Percentiles rank a stretch among this genome's conserved stretches.
phyloP scores from a whole-genome alignment of 2,113 vertebrate species.

The Anguilla japonica region DNA sequence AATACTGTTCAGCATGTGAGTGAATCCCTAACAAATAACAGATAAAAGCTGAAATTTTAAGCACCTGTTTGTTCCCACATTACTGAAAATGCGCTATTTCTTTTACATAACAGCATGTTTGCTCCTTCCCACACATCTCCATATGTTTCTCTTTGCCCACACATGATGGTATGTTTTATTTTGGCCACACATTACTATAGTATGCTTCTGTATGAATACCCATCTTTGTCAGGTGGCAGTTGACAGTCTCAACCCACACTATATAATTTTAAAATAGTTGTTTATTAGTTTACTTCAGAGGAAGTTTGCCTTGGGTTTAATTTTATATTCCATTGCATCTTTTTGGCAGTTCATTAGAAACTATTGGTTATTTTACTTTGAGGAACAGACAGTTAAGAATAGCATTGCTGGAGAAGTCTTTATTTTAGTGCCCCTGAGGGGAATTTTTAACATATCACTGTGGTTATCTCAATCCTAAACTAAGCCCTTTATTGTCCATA shows the following conservation, averaged over 20 bases:
- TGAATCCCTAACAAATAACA: neutral
- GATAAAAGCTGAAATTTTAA: neutral
- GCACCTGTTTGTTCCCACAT: neutral
- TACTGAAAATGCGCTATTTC: neutral
- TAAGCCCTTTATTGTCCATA: neutral
- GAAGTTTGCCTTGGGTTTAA: too few species aligned
- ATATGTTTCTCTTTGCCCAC: neutral
- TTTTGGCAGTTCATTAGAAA: neutral
- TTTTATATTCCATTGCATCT: neutral
- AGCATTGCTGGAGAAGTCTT: neutral
- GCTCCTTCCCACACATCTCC: neutral
- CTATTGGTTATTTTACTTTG: neutral
- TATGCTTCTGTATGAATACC: neutral
- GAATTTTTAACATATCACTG: neutral
- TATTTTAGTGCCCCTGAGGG: neutral
- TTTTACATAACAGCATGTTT: neutral
- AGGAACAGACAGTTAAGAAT: neutral
- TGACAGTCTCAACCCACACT: neutral
- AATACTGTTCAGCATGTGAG: neutral
- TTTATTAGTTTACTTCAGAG: too few species aligned
- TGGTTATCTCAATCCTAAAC: neutral
- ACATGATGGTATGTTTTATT: neutral
- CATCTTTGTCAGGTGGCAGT: neutral
- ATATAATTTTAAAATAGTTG: neutral
- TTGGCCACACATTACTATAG: neutral